Evolutionary conservation across 2,888 invertebrate species (phyloP).

Genomic region (Drosophila subsilvestris): DNA sequence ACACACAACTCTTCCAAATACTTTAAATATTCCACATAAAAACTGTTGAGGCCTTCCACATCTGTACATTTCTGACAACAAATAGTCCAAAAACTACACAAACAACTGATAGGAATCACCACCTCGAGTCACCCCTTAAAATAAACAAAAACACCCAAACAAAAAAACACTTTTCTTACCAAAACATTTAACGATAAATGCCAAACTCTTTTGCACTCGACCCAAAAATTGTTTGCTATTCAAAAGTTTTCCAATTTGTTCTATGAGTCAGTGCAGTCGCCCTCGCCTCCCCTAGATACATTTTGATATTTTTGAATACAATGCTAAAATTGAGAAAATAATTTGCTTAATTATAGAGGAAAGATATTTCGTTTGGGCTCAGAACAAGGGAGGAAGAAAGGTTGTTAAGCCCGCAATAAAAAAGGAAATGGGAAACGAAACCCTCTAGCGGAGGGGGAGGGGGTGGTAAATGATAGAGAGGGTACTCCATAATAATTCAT

Average conservation of each 20-base stretch:
- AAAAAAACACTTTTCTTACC: neutral
- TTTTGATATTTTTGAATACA: too few species aligned
- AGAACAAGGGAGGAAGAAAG: constrained; percentile 9
- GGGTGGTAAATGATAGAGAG: neutral
- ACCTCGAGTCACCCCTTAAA: neutral
- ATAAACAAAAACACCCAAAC: constrained; percentile 20
- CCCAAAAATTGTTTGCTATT: neutral
- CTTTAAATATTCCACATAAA: neutral
- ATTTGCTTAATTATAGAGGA: constrained; percentile 28
- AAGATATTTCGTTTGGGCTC: constrained; percentile 17
- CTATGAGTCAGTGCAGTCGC: neutral
- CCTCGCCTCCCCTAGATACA: neutral
- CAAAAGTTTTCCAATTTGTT: constrained; percentile 14
- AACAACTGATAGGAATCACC: neutral
- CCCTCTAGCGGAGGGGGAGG: neutral
- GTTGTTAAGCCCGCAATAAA: neutral
- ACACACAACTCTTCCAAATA: neutral
- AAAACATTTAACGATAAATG: constrained; percentile 19
- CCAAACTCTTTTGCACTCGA: constrained; percentile 15
- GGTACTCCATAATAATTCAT: constrained; percentile 36
- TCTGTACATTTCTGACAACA: neutral
- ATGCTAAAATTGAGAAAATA: constrained; percentile 17
- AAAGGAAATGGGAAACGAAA: neutral
- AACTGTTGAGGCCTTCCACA: neutral
- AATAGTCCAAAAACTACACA: neutral